Conservation (phyloP, 2,797 vertebrate species). For the Hoplostethus mediterraneus region DNA sequence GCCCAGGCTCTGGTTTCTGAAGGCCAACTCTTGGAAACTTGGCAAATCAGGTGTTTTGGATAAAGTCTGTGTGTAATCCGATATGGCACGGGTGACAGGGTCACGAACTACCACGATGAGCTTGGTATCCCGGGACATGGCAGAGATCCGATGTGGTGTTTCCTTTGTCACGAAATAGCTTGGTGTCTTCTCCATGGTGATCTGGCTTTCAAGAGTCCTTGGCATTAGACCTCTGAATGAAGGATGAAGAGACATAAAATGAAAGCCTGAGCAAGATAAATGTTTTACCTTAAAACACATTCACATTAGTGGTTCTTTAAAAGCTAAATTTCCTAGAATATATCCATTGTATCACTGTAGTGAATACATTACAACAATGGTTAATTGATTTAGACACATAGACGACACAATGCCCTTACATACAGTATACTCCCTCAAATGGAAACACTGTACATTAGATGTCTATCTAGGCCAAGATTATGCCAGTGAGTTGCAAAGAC, state of each 20-base stretch:
- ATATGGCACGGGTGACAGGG: slow-evolving; percentile 94
- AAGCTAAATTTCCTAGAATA: neutral
- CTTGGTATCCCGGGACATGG: slow-evolving; percentile 91
- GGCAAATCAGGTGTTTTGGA: slow-evolving; percentile 95
- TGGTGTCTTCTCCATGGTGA: slow-evolving; percentile 96
- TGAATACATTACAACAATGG: slow-evolving; percentile 25
- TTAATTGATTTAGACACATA: slow-evolving; percentile 20
- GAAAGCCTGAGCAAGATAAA: slow-evolving; percentile 20
- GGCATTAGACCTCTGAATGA: slow-evolving; percentile 92
- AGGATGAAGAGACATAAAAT: slow-evolving; percentile 54
- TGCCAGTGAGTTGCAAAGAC: slow-evolving; percentile 42
- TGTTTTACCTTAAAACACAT: slow-evolving; percentile 35
- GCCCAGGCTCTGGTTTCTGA: slow-evolving; percentile 91
- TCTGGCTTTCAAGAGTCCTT: slow-evolving; percentile 90
- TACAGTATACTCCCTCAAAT: slow-evolving; percentile 36
- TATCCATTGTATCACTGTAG: neutral
- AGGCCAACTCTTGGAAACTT: slow-evolving; percentile 93
- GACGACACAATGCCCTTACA: slow-evolving; percentile 54
- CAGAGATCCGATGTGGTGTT: slow-evolving; percentile 88
- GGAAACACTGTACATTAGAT: slow-evolving; percentile 28
- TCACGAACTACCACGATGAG: slow-evolving; percentile 95
- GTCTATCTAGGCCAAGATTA: slow-evolving; percentile 56
- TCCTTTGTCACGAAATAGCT: slow-evolving; percentile 96
- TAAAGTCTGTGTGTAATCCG: slow-evolving; percentile 94
- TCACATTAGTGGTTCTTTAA: neutral